Conservation (phyloP, 2,113 vertebrate species). For the Ammodytes dubius region DNA sequence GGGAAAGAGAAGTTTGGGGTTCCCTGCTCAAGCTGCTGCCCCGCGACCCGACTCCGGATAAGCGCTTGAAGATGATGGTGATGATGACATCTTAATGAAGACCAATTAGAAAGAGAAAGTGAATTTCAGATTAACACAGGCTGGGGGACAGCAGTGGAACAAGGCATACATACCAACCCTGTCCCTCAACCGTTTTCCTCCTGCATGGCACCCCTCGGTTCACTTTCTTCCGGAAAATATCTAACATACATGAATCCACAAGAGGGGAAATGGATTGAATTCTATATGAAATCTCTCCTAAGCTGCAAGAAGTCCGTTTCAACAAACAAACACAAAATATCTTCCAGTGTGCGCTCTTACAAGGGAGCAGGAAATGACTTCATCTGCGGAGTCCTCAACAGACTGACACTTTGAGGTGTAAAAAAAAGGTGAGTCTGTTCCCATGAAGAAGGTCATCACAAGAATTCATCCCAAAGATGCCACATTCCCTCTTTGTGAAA, state of each 20-base stretch:
- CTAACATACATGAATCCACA: constrained; percentile 14
- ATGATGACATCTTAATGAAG: too few species aligned
- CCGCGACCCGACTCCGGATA: background rate
- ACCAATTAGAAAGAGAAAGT: background rate
- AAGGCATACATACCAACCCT: constrained; percentile 9
- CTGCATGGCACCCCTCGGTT: background rate
- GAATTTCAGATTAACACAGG: background rate
- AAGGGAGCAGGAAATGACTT: constrained; percentile 66
- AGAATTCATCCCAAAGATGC: constrained; percentile 15
- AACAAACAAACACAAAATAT: constrained; percentile 64
- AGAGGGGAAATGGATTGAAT: constrained; percentile 53
- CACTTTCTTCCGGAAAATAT: constrained; percentile 10
- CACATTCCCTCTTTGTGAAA: constrained; percentile 13
- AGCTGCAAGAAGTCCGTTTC: constrained; percentile 62
- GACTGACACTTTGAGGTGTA: constrained; percentile 15
- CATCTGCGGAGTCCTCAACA: constrained; percentile 48
- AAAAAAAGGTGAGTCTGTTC: constrained; percentile 32
- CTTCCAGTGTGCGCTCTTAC: constrained; percentile 53
- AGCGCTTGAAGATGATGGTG: too few species aligned
- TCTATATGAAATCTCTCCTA: constrained; percentile 53
- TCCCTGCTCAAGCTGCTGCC: too few species aligned
- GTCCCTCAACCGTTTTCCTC: background rate
- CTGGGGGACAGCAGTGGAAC: background rate
- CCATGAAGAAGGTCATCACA: constrained; percentile 14
- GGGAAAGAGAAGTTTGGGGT: too few species aligned